phyloP scores from a whole-genome alignment of 2,888 invertebrate genomes.

The Melanargia galathea region DNA sequence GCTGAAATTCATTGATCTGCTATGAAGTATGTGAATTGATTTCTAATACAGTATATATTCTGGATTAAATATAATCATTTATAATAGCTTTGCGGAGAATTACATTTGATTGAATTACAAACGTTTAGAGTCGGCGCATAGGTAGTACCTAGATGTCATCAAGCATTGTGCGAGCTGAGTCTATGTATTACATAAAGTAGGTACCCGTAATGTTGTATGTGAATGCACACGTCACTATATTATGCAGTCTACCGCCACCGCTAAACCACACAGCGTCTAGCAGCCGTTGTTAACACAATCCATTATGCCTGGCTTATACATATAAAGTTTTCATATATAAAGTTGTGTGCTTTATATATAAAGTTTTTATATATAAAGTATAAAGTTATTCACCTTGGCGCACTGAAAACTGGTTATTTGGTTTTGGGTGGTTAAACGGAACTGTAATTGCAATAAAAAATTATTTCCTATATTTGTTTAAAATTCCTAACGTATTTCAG shows the following conservation, averaged over 20 bases:
- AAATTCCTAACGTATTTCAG: too few species aligned
- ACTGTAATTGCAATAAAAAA: too few species aligned
- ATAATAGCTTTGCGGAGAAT: too few species aligned
- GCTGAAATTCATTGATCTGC: too few species aligned
- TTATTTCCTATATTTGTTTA: too few species aligned
- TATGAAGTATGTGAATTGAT: too few species aligned
- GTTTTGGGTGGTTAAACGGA: too few species aligned
- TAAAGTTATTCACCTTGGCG: conserved; percentile 30
- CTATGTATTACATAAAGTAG: conserved; percentile 49
- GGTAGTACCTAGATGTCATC: conserved; percentile 43
- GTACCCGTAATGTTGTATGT: conserved; percentile 45
- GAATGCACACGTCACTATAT: conserved; percentile 51
- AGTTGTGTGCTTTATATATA: too few species aligned
- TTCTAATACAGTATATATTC: too few species aligned
- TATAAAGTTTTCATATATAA: too few species aligned
- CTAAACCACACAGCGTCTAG: conserved; percentile 51
- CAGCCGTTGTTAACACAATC: conserved; percentile 45
- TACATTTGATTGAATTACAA: not conserved
- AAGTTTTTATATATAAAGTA: too few species aligned
- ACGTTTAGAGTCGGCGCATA: conserved; percentile 34
- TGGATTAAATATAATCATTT: too few species aligned
- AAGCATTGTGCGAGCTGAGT: conserved; percentile 52
- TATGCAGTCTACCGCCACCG: conserved; percentile 60
- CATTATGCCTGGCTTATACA: conserved; percentile 42
- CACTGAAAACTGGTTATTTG: conserved; percentile 37